Base-by-base conservation (phyloP, 1,140 invertebrate species). In the Leptinotarsa texana region DNA sequence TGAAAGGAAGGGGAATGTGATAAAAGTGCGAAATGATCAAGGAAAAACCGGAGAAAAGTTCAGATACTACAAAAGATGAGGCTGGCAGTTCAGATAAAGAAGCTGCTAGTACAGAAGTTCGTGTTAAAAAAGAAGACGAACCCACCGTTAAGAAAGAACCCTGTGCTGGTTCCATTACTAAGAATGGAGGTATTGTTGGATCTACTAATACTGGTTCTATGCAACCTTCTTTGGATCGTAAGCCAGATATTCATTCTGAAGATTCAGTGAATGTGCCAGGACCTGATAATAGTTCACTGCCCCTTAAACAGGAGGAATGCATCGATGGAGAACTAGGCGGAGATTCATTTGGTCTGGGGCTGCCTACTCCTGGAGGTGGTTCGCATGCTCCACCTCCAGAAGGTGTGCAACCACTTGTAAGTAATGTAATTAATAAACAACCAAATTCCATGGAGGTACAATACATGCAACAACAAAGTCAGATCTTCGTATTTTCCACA, bases 401-500 rank as follows among this genome's bases (percentile, higher is more conserved):
- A 76, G 89, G 89, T 78, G 90, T 92, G 17, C 93, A 94, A 82
- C 91, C 92, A 22, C 82, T 94, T 79, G 90, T 92, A 18, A 92
- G 92, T 77, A 94, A 94, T 86, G 91, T 94, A 47, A 90, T 94
- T 75, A 91, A 89, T 80, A 94, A 95, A 85, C 93, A 94, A 84
- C 91, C 93, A 73, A 92, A 91, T 77, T 93, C 91, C 79, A 92
- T 92, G 89, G 93, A 91, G 87, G 90, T 92, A 76, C 91, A 94
- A 83, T 94, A 94, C 81, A 94, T 95, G 93, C 96, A 98, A 87
- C 96, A 98, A 84, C 96, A 98, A 86, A 98, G 94, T 88, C 96
- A 98, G 86, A 96, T 99, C 82, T 99, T 98, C 90, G 97, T 99
- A 70, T 99, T 99, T 88, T 96, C 95, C 13, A 98, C 97, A 1